Evolutionary conservation across 2,113 vertebrate species (phyloP), one percentile per base, ranked within the genome.

Genomic region (Kobus ellipsiprymnus): DNA sequence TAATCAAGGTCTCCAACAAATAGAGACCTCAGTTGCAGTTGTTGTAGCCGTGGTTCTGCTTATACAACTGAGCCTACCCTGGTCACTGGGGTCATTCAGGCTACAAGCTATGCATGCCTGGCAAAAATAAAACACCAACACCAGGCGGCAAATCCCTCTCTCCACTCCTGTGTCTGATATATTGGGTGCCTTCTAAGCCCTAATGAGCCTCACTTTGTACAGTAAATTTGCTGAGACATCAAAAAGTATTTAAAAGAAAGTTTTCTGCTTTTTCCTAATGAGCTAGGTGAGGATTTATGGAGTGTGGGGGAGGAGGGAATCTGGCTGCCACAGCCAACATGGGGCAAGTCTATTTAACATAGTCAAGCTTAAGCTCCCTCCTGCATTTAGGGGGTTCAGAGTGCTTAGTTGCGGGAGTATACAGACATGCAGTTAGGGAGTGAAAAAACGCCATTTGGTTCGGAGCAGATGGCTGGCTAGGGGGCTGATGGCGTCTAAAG

Each of bases 391-490:
- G 87, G 86, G 92, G 95, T 93, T 96, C 93, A 2, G 90, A 97
- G 95, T 10, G 44, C 94, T 92, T 87, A 40, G 95, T 50, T 97
- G 87, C 97, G 97, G 97, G 98, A 99, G 98, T 99, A 98, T 98
- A 98, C 99, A 99, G 99, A 99, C 99, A 99, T 99, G 99, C 99
- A 99, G 99, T 99, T 98, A 98, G 98, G 97, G 98, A 98, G 98
- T 99, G 99, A 98, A 99, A 99, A 99, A 99, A 99, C 99, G 99
- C 99, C 99, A 99, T 99, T 99, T 99, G 99, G 99, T 99, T 99
- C 95, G 98, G 99, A 99, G 99, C 99, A 99, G 99, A 99, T 99
- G 99, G 99, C 99, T 99, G 99, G 99, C 99, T 99, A 99, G 99
- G 99, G 99, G 99, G 99, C 99, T 99, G 99, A 99, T 99, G 99